These are phyloP conservation scores for Drosophila littoralis DNA, from an alignment of 1,140 invertebrate species.

Conservation along the genomic window DNA sequence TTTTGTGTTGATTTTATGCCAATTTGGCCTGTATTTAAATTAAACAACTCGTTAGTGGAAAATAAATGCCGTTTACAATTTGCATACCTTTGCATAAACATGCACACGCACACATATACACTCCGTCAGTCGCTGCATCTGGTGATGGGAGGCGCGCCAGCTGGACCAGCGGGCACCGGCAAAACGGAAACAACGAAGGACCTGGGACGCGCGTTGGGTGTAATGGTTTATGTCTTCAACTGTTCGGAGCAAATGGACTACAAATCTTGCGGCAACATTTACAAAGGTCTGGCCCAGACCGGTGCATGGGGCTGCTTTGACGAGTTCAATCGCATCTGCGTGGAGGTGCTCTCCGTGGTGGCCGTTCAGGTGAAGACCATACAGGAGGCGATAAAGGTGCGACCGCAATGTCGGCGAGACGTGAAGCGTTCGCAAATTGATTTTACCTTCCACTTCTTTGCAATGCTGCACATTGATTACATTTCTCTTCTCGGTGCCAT, in stretches of 20 bases:
- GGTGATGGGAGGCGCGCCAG: constrained; percentile 93
- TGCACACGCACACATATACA: constrained; percentile 5
- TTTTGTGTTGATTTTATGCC: constrained; percentile 50
- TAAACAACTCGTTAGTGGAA: constrained; percentile 80
- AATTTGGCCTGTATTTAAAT: constrained; percentile 59
- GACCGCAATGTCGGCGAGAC: constrained; percentile 28
- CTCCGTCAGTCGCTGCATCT: constrained; percentile 89
- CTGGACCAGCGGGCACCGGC: constrained; percentile 96
- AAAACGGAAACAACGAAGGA: constrained; percentile 98
- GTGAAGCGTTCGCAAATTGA: constrained; percentile 68
- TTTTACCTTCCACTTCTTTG: constrained; percentile 56
- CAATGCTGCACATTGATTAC: constrained; percentile 76
- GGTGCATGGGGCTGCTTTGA: constrained; percentile 98
- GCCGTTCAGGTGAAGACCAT: constrained; percentile 93
- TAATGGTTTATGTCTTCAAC: constrained; percentile 98
- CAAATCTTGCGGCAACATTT: constrained; percentile 95
- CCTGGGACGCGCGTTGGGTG: constrained; percentile 96
- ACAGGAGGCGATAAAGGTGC: constrained; percentile 84
- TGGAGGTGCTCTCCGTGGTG: constrained; percentile 96
- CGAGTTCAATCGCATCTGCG: constrained; percentile 97
- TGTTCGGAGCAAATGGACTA: constrained; percentile 99
- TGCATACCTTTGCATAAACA: constrained; percentile 51
- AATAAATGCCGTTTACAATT: constrained; percentile 76
- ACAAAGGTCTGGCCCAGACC: constrained; percentile 94
- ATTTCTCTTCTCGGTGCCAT: constrained; percentile 44